These are phyloP conservation scores for Limonius californicus DNA, from an alignment of 1,140 invertebrate species.

Conservation along the genomic window DNA sequence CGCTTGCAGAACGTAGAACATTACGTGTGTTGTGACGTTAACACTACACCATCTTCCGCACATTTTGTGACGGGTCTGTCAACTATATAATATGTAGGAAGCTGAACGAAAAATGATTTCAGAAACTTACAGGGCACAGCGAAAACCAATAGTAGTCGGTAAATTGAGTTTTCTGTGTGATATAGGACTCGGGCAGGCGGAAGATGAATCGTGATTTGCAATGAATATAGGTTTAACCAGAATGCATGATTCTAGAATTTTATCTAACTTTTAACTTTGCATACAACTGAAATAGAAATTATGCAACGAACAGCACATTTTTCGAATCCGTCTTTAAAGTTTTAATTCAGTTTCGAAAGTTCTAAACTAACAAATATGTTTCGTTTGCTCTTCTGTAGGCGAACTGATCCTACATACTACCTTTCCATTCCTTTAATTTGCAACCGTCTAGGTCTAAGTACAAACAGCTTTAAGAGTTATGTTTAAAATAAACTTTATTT, in stretches of 20 bases:
- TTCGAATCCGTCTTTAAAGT: not conserved
- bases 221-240: conserved; percentile 10
- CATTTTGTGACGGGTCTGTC: not conserved
- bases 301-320: not conserved
- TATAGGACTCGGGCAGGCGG: conserved; percentile 6
- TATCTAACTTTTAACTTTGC: conserved; percentile 7
- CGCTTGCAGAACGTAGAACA: no score
- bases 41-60: not conserved
- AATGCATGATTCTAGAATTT: not conserved
- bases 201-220: conserved; percentile 9
- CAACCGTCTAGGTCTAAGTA: no score
- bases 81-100: conserved; percentile 4
- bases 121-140: conserved; percentile 2
- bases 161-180: conserved; percentile 13
- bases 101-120: conserved; percentile 7
- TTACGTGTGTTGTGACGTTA: no score
- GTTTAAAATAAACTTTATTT: no score
- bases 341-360: not conserved
- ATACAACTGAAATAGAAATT: not conserved
- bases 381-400: no score
- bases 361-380: no score
- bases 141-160: conserved; percentile 10
- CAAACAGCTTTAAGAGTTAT: no score
- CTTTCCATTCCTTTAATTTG: no score
- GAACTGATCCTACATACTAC: no score